These are phyloP conservation scores for Phoenoteleia sp. DNA, from an alignment of 2,888 invertebrate genomes.

Conservation along the genomic window DNA sequence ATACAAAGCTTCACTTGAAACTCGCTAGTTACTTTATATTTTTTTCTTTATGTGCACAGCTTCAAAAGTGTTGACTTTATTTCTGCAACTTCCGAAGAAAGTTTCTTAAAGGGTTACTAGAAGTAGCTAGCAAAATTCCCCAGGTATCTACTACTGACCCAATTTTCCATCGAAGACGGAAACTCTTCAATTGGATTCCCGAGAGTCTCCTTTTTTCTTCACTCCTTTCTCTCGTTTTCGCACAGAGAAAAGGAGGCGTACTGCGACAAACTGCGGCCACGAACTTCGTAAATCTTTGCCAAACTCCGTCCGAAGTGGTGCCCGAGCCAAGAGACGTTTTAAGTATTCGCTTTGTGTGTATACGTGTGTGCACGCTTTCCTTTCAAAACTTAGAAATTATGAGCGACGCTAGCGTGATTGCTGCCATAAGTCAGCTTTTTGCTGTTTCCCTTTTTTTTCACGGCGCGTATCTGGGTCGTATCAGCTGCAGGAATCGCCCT, in stretches of 20 bases:
- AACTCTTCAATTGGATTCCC: slow-evolving; percentile 34
- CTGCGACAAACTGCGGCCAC: slow-evolving; percentile 75
- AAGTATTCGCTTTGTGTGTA: slow-evolving; percentile 48
- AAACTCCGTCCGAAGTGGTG: slow-evolving; percentile 65
- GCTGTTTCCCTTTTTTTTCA: slow-evolving; percentile 18
- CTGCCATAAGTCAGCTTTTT: slow-evolving; percentile 59
- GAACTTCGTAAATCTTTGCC: slow-evolving; percentile 71
- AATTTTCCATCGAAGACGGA: not conserved
- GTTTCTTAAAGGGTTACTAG: too few species aligned
- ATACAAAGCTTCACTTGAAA: too few species aligned
- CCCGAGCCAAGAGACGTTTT: slow-evolving; percentile 66
- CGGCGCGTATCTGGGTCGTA: slow-evolving; percentile 8
- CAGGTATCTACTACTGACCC: slow-evolving; percentile 5
- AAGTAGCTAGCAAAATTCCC: too few species aligned
- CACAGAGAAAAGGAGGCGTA: slow-evolving; percentile 26
- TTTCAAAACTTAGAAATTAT: slow-evolving; percentile 62
- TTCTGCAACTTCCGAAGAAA: too few species aligned
- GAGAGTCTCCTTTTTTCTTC: not conserved
- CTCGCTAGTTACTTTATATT: too few species aligned
- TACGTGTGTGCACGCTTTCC: slow-evolving; percentile 31
- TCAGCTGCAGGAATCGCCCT: not conserved
- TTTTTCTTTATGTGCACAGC: too few species aligned
- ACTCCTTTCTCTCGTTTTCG: slow-evolving; percentile 23
- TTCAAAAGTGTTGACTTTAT: too few species aligned
- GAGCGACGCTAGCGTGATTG: slow-evolving; percentile 54